These are phyloP conservation scores for Eolophus roseicapilla DNA, from an alignment of 2,113 vertebrate genomes.

Conservation along the genomic window DNA sequence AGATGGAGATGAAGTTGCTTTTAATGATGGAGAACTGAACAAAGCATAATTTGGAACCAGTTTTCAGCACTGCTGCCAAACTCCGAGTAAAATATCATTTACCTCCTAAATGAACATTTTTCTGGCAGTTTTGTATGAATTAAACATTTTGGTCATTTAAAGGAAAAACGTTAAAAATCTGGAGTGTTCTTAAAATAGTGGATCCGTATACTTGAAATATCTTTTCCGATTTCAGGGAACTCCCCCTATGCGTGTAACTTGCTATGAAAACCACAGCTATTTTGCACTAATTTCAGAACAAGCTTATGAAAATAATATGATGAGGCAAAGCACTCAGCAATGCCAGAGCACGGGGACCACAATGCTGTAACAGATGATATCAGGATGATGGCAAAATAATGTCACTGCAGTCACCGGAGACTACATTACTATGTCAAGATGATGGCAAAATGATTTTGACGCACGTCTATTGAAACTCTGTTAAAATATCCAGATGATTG, in stretches of 20 bases:
- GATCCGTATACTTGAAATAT: conserved; percentile 40
- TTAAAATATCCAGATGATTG: conserved; percentile 65
- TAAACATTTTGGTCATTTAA: conserved; percentile 64
- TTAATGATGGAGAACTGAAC: conserved; percentile 41
- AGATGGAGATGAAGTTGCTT: conserved; percentile 34
- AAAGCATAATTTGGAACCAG: conserved; percentile 58
- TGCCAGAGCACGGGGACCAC: conserved; percentile 59
- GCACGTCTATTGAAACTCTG: conserved; percentile 52
- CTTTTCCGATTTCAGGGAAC: conserved; percentile 35
- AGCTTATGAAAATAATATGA: conserved; percentile 42
- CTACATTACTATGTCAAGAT: conserved; percentile 68
- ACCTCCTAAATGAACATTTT: conserved; percentile 62
- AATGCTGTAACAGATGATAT: conserved; percentile 53
- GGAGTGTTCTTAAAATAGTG: conserved; percentile 57
- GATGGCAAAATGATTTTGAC: conserved; percentile 62
- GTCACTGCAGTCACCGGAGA: conserved; percentile 63
- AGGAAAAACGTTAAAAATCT: conserved; percentile 60
- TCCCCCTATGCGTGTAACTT: not conserved
- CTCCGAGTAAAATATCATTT: conserved; percentile 53
- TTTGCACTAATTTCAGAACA: conserved; percentile 28
- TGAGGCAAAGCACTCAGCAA: conserved; percentile 52
- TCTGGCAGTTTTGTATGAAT: conserved; percentile 57
- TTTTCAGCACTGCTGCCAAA: conserved; percentile 50
- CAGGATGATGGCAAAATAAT: conserved; percentile 70
- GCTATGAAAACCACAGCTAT: conserved; percentile 2